Evolutionary conservation across 2,797 vertebrate genomes (phyloP).

Genomic region (Aplochiton taeniatus): DNA sequence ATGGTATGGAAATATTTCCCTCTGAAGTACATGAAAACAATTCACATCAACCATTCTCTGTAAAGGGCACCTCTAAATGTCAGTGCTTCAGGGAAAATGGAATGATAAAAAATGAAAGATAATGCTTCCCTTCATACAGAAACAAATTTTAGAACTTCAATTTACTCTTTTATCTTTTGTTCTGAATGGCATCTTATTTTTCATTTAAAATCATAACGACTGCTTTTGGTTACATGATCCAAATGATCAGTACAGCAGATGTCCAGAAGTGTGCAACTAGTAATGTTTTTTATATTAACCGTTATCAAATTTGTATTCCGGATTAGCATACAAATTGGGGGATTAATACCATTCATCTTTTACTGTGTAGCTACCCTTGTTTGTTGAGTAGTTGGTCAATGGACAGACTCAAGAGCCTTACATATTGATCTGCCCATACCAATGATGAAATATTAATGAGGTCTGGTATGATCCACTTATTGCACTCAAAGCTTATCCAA

Average conservation of each 20-base stretch:
- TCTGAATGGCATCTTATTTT: too few species aligned
- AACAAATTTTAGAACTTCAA: constrained; percentile 21
- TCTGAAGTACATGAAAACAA: constrained; percentile 48
- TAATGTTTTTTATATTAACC: too few species aligned
- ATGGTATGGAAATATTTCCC: constrained; percentile 57
- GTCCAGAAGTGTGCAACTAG: too few species aligned
- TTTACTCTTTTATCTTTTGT: too few species aligned
- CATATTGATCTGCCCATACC: constrained; percentile 58
- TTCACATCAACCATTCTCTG: constrained; percentile 23
- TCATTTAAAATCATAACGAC: too few species aligned
- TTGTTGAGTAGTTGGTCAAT: constrained; percentile 11
- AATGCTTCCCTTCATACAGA: background rate
- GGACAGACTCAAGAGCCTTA: constrained; percentile 43
- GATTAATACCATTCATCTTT: too few species aligned
- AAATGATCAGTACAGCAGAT: too few species aligned
- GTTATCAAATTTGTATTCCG: too few species aligned
- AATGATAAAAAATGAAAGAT: constrained; percentile 49
- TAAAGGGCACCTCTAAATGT: constrained; percentile 62
- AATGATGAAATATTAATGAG: constrained; percentile 67
- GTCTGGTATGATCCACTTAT: constrained; percentile 40
- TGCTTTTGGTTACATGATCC: too few species aligned
- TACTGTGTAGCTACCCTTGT: too few species aligned
- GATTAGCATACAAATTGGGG: too few species aligned
- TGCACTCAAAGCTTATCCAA: constrained; percentile 13
- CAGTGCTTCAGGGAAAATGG: constrained; percentile 25